These are phyloP conservation scores for Hoplostethus mediterraneus DNA, from an alignment of 2,797 vertebrate species.

Conservation along the genomic window DNA sequence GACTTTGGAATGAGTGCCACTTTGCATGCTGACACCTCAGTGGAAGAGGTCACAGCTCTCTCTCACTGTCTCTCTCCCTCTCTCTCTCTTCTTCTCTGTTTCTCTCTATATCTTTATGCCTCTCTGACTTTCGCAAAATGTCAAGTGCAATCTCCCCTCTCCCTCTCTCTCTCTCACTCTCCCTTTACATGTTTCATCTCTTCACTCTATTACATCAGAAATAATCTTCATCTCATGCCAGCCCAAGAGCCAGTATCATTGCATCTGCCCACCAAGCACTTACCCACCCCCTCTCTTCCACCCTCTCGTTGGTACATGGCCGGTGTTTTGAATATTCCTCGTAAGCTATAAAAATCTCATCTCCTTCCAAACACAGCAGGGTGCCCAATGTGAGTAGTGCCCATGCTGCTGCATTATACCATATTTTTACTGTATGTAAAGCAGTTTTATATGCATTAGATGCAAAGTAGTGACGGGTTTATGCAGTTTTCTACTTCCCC, in stretches of 20 bases:
- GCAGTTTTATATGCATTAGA: slow-evolving; percentile 1
- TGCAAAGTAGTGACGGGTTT: slow-evolving; percentile 6
- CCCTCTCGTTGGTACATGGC: not conserved
- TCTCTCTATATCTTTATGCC: not conserved
- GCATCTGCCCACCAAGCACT: slow-evolving; percentile 7
- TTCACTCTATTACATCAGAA: not conserved
- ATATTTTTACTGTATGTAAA: not conserved
- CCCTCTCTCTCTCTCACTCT: not conserved
- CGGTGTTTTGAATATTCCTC: slow-evolving; percentile 11
- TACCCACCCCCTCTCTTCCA: slow-evolving; percentile 1
- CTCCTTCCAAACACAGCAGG: slow-evolving; percentile 1
- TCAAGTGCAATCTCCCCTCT: not conserved
- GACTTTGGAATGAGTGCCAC: slow-evolving; percentile 1
- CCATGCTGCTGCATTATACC: not conserved
- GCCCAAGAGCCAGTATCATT: not conserved
- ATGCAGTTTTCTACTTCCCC: not conserved
- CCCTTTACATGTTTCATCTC: not conserved
- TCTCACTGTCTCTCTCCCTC: not conserved
- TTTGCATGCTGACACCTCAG: slow-evolving; percentile 4
- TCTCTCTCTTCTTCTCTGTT: not conserved
- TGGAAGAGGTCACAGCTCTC: not conserved
- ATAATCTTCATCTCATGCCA: slow-evolving; percentile 4
- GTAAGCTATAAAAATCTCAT: slow-evolving; percentile 16
- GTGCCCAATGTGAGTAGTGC: not conserved
- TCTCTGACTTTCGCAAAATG: not conserved